These are phyloP conservation scores for Ryuthela nishihirai DNA, from an alignment of 2,888 invertebrate genomes.

Conservation along the genomic window DNA sequence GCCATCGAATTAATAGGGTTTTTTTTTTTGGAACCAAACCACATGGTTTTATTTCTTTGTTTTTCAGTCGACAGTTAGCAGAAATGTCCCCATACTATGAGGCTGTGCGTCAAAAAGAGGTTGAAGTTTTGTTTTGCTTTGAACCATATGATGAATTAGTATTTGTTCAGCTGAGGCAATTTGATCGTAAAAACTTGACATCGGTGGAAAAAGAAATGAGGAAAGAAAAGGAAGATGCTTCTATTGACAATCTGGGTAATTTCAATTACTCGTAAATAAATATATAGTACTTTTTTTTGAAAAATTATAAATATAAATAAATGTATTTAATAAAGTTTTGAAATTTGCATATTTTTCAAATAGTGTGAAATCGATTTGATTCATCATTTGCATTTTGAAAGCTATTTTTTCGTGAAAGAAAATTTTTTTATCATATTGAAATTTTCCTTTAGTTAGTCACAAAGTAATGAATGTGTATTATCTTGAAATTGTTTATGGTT, in stretches of 20 bases:
- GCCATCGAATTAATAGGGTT: too few species aligned
- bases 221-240: constrained; percentile 57
- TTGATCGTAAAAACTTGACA: constrained; percentile 68
- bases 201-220: constrained; percentile 94
- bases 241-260: constrained; percentile 16
- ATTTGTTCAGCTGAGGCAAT: constrained; percentile 80
- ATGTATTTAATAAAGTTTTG: too few species aligned
- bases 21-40: neutral
- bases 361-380: neutral
- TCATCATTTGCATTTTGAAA: neutral
- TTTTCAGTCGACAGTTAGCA: constrained; percentile 76
- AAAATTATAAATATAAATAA: too few species aligned
- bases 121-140: constrained; percentile 91
- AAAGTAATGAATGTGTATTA: too few species aligned
- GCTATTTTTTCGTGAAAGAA: too few species aligned
- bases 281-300: too few species aligned
- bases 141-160: constrained; percentile 97
- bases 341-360: neutral
- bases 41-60: neutral
- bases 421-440: too few species aligned
- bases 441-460: too few species aligned
- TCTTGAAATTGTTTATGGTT: too few species aligned
- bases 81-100: constrained; percentile 94
- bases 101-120: constrained; percentile 76
- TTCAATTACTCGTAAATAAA: too few species aligned